Conservation (phyloP, 2,888 invertebrate genomes). For the Andrena marginata region DNA sequence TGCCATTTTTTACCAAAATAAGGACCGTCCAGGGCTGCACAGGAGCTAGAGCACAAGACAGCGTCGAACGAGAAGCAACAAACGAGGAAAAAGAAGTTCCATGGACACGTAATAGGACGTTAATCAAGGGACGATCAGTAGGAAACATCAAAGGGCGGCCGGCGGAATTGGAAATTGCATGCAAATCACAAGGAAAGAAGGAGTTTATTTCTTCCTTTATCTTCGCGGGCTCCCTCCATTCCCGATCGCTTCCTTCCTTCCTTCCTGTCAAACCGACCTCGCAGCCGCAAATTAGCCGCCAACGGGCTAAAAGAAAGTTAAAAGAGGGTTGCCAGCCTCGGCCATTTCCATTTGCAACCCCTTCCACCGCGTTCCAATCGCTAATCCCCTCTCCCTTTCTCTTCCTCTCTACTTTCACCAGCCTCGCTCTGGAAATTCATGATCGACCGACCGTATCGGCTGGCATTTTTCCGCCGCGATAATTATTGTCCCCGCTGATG, state of each 20-base stretch:
- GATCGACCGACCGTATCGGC: constrained; percentile 57
- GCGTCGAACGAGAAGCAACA: neutral
- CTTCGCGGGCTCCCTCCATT: constrained; percentile 60
- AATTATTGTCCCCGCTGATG: constrained; percentile 56
- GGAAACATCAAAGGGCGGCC: constrained; percentile 73
- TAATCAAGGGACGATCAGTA: constrained; percentile 67
- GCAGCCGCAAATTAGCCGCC: constrained; percentile 78
- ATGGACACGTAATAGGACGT: constrained; percentile 46
- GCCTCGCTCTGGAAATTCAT: constrained; percentile 45
- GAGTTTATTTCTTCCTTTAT: constrained; percentile 74
- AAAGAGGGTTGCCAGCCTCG: constrained; percentile 66
- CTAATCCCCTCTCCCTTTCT: constrained; percentile 21
- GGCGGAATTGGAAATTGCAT: constrained; percentile 73
- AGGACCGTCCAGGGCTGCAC: too few species aligned
- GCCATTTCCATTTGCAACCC: constrained; percentile 59
- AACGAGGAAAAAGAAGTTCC: constrained; percentile 16
- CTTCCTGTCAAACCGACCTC: constrained; percentile 79
- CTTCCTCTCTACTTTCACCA: neutral
- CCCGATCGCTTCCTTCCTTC: constrained; percentile 72
- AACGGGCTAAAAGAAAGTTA: constrained; percentile 76
- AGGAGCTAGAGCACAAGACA: too few species aligned
- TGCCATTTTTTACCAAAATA: too few species aligned
- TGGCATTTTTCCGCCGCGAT: constrained; percentile 53
- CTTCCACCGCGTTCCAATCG: constrained; percentile 39
- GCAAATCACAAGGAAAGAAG: constrained; percentile 76